Evolutionary conservation across 2,888 invertebrate genomes (phyloP).

Genomic region (Dryococelus australis): DNA sequence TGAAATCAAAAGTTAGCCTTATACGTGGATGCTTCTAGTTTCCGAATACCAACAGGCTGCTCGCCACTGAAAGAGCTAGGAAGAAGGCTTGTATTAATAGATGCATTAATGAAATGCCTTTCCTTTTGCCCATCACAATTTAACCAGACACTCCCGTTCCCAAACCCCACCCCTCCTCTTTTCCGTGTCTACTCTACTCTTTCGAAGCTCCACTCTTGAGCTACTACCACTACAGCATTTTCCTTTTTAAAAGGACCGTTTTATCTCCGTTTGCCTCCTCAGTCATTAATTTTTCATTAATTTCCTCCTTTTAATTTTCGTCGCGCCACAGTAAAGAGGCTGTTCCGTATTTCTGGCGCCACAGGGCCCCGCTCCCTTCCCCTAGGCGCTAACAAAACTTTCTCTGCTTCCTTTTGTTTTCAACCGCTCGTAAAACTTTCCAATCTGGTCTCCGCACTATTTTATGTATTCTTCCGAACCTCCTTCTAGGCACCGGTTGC

Average conservation of each 20-base stretch:
- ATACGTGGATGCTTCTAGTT: background rate
- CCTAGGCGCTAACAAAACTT: background rate
- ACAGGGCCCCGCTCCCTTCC: background rate
- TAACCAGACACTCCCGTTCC: background rate
- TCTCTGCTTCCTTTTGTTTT: background rate
- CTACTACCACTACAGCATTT: conserved; percentile 7
- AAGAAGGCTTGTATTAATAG: background rate
- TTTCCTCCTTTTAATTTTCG: conserved; percentile 3
- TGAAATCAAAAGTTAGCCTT: too few relatives aligned
- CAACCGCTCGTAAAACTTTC: background rate
- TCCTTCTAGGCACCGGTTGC: background rate
- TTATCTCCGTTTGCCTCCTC: conserved; percentile 9
- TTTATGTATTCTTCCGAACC: background rate
- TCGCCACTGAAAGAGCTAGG: background rate
- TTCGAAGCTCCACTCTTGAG: background rate
- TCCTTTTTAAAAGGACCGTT: conserved; percentile 16
- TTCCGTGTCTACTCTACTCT: background rate
- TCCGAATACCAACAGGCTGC: background rate
- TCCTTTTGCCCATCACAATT: background rate
- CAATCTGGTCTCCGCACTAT: background rate
- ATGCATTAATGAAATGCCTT: background rate
- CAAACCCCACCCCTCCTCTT: background rate
- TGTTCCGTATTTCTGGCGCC: background rate
- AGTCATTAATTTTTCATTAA: conserved; percentile 11
- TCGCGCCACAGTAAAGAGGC: background rate